These are phyloP conservation scores for Eidolon dupreanum DNA, from an alignment of 2,797 vertebrate species.

Conservation along the genomic window DNA sequence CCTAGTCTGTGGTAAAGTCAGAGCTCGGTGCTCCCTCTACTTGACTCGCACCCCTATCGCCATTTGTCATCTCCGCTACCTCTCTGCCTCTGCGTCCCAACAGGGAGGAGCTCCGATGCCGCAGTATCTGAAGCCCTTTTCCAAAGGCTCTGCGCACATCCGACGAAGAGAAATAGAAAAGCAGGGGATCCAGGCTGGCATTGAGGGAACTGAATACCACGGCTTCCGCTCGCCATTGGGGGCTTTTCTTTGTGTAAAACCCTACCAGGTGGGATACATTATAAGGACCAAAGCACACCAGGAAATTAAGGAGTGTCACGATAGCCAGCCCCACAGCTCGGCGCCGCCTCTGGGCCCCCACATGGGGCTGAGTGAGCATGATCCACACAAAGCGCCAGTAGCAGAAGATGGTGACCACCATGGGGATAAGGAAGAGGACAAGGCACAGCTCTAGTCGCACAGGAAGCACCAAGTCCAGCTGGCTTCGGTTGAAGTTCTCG, in stretches of 20 bases:
- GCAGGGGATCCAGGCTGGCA: constrained; percentile 91
- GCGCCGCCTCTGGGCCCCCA: constrained; percentile 85
- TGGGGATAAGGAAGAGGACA: constrained; percentile 92
- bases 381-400: constrained; percentile 92
- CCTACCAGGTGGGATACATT: constrained; percentile 93
- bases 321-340: constrained; percentile 92
- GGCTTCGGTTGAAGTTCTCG: constrained; percentile 84
- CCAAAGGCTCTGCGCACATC: constrained; percentile 87
- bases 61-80: not conserved
- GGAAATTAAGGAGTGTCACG: constrained; percentile 91
- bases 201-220: constrained; percentile 93
- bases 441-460: constrained; percentile 91
- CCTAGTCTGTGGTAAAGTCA: constrained; percentile 62
- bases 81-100: constrained; percentile 24
- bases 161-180: constrained; percentile 93
- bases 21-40: constrained; percentile 47
- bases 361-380: constrained; percentile 88
- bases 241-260: constrained; percentile 82
- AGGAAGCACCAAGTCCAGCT: constrained; percentile 88
- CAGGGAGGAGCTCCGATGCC: not conserved
- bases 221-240: constrained; percentile 88
- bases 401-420: constrained; percentile 91
- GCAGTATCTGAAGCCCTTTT: constrained; percentile 39
- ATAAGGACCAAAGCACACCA: constrained; percentile 93
- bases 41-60: constrained; percentile 47